These are phyloP conservation scores for Dendrolimus kikuchii DNA, from an alignment of 1,140 invertebrate species.

Conservation along the genomic window DNA sequence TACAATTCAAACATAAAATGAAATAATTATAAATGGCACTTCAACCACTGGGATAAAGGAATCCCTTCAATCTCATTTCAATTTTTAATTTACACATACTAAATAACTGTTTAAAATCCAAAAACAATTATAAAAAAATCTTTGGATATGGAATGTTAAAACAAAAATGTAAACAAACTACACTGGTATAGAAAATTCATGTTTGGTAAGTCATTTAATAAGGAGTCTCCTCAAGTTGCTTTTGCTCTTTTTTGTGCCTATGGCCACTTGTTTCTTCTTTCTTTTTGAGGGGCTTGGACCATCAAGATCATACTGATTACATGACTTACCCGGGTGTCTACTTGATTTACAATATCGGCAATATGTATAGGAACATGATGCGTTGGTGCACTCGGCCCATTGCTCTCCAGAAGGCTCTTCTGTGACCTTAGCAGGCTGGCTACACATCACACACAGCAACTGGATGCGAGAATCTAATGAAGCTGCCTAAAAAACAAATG, in stretches of 20 bases:
- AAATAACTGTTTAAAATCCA: conserved; percentile 4
- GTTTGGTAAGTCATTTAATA: conserved; percentile 19
- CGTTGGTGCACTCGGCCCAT: conserved; percentile 55
- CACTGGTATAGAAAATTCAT: conserved; percentile 27
- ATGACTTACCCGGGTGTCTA: conserved; percentile 49
- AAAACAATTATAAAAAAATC: conserved; percentile 16
- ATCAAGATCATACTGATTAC: conserved; percentile 51
- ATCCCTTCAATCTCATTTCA: conserved; percentile 22
- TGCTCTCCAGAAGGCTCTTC: conserved; percentile 49
- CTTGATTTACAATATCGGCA: conserved; percentile 53
- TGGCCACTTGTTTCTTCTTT: conserved; percentile 40
- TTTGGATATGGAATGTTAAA: conserved; percentile 44
- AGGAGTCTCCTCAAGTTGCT: conserved; percentile 56
- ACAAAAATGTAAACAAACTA: conserved; percentile 11
- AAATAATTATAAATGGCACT: conserved; percentile 30
- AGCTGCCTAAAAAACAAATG: conserved; percentile 46
- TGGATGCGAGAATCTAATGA: conserved; percentile 46
- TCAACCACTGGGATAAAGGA: conserved; percentile 17
- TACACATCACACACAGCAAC: conserved; percentile 51
- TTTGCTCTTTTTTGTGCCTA: conserved; percentile 58
- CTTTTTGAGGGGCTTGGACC: conserved; percentile 66
- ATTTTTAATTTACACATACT: not conserved
- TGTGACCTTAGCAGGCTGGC: conserved; percentile 54
- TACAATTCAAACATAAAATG: conserved; percentile 11
- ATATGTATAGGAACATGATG: conserved; percentile 51